Percentiles rank a stretch among this genome's conserved stretches.
phyloP scores from a whole-genome alignment of 2,113 vertebrate genomes.

The Conger conger region DNA sequence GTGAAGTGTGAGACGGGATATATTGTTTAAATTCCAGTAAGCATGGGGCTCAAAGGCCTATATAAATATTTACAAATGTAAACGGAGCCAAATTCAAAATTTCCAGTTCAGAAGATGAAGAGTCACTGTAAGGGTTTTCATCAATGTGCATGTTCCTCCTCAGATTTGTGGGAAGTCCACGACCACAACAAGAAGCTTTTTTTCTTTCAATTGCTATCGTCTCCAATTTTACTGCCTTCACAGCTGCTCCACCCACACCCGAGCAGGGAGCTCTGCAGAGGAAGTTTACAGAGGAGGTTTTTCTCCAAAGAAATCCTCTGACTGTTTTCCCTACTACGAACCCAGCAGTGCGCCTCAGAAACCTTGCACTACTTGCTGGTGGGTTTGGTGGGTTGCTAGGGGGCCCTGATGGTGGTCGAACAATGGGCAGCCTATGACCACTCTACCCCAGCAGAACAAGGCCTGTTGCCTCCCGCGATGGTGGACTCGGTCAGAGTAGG shows the following conservation, averaged over 20 bases:
- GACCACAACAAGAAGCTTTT: not conserved
- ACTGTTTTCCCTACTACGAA: too few relatives aligned
- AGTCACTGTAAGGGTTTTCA: not conserved
- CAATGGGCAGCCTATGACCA: not conserved
- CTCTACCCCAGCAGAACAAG: not conserved
- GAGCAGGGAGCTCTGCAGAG: too few relatives aligned
- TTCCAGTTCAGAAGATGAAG: not conserved
- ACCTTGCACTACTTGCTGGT: not conserved
- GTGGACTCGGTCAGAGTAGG: not conserved
- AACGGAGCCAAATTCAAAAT: not conserved
- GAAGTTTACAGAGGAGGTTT: too few relatives aligned
- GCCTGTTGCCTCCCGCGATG: not conserved
- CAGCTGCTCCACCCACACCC: not conserved
- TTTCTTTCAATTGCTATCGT: not conserved
- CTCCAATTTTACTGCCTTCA: not conserved
- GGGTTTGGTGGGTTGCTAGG: not conserved
- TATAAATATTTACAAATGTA: not conserved
- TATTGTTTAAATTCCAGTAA: constrained; percentile 4
- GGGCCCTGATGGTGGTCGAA: not conserved
- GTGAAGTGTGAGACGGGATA: not conserved
- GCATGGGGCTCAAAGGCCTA: not conserved
- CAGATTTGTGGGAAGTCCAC: too few relatives aligned
- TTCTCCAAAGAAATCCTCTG: too few relatives aligned
- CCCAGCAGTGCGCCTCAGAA: too few relatives aligned
- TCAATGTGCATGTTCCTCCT: not conserved